Conservation (phyloP, 2,113 vertebrate genomes). For the Sinocyclocheilus rhinocerous region DNA sequence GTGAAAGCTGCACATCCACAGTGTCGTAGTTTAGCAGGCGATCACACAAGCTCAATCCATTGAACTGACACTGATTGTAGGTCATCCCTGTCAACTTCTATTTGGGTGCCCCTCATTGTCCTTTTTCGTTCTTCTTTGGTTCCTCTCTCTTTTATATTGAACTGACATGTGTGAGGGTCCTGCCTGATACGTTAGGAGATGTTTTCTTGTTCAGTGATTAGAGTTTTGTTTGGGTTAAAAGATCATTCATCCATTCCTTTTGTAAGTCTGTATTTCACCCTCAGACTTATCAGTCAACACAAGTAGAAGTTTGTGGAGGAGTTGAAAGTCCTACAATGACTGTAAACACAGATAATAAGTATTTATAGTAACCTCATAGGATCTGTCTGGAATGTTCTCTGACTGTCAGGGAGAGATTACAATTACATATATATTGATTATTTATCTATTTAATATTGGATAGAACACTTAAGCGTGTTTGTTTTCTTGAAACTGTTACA, state of each 20-base stretch:
- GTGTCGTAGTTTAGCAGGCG: not conserved
- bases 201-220: slow-evolving; percentile 26
- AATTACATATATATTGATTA: slow-evolving; percentile 20
- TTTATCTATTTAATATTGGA: not conserved
- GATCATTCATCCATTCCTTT: not conserved
- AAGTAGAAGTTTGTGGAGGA: not conserved
- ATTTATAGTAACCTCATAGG: slow-evolving; percentile 8
- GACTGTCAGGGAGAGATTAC: not conserved
- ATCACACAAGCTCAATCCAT: slow-evolving; percentile 20
- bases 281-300: not conserved
- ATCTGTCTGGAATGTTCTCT: slow-evolving; percentile 13
- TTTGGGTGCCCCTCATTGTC: not conserved
- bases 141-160: not conserved
- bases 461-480: slow-evolving; percentile 15
- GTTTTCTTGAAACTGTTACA: slow-evolving; percentile 5
- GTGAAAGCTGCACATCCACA: not conserved
- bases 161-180: not conserved
- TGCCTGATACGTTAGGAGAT: slow-evolving; percentile 2
- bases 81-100: not conserved
- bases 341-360: not conserved
- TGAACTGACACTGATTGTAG: slow-evolving; percentile 22
- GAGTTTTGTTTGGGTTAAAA: slow-evolving; percentile 12
- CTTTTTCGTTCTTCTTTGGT: not conserved
- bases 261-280: not conserved
- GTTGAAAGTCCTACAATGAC: not conserved